phyloP scores from a whole-genome alignment of 1,140 invertebrate genomes.

The Lepidurus apus region DNA sequence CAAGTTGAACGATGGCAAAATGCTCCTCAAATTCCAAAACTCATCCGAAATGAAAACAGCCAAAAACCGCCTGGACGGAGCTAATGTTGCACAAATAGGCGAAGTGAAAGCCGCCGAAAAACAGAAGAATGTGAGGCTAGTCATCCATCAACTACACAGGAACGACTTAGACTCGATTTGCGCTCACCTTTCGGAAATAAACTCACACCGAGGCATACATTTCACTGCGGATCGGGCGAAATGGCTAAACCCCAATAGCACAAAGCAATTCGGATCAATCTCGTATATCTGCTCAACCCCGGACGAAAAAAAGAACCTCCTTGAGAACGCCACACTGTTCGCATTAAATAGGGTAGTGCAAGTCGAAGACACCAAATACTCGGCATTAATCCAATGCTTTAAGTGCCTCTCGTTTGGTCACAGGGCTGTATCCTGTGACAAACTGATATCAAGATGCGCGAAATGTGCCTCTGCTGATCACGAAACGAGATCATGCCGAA shows the following conservation, averaged over 20 bases:
- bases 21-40: neutral
- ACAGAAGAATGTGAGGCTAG: neutral
- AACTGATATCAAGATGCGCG: neutral
- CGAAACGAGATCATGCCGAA: neutral
- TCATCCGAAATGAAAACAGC: neutral
- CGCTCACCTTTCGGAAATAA: neutral
- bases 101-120: neutral
- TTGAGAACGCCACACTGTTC: neutral
- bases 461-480: neutral
- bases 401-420: constrained; percentile 21
- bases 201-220: neutral
- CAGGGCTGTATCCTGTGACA: neutral
- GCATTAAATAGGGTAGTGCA: constrained; percentile 10
- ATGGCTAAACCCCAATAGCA: neutral
- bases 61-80: neutral
- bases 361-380: neutral
- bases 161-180: neutral
- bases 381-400: neutral
- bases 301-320: too few relatives aligned
- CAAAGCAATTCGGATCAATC: neutral
- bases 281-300: neutral
- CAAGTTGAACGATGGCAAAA: constrained; percentile 17
- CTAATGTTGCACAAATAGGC: neutral
- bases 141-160: constrained; percentile 1
- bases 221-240: too few relatives aligned